phyloP scores from a whole-genome alignment of 2,888 invertebrate genomes.

The Morinoia aosen region DNA sequence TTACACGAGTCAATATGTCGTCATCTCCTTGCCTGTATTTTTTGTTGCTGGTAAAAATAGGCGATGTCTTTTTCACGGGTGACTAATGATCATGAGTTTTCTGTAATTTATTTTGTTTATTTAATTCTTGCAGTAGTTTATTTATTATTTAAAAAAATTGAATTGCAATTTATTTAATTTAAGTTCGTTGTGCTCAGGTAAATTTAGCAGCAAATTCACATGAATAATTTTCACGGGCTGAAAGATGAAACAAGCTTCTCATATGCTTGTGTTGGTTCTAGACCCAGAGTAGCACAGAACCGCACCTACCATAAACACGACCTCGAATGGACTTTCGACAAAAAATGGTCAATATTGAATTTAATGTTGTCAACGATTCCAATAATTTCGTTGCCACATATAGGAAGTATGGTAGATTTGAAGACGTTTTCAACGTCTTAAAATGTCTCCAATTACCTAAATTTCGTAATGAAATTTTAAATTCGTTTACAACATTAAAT shows the following conservation, averaged over 20 bases:
- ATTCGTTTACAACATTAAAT: too few species aligned
- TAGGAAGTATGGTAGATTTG: too few species aligned
- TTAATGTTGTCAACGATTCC: too few species aligned
- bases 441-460: too few species aligned
- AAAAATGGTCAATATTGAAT: too few species aligned
- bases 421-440: too few species aligned
- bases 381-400: too few species aligned
- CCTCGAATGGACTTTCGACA: not conserved
- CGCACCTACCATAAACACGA: not conserved
- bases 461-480: too few species aligned
- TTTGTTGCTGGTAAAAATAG: not conserved
- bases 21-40: not conserved
- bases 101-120: not conserved
- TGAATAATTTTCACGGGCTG: not conserved
- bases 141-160: too few species aligned
- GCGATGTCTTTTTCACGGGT: not conserved
- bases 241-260: not conserved
- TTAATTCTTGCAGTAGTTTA: not conserved
- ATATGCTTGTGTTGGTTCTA: not conserved
- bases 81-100: not conserved
- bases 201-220: not conserved
- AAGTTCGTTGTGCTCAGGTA: not conserved
- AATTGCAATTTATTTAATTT: not conserved
- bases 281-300: too few species aligned
- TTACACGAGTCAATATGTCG: too few species aligned